Evolutionary conservation across 1,140 invertebrate genomes (phyloP).

Genomic region (Danaus melanippus): DNA sequence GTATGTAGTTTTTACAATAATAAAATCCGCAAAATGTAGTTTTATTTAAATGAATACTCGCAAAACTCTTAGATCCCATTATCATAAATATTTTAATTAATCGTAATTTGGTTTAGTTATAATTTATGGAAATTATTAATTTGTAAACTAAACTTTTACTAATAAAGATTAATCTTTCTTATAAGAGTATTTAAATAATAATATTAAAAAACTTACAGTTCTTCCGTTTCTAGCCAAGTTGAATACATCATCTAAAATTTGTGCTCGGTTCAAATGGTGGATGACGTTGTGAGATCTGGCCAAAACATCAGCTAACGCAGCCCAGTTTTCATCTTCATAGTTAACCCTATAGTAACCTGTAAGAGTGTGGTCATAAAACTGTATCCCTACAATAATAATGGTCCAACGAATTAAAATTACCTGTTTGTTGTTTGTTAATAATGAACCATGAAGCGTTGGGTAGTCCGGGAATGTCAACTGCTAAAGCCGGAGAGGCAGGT

Average conservation of each 20-base stretch:
- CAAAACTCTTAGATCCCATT: too few species aligned
- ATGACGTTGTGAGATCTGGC: slow-evolving; percentile 68
- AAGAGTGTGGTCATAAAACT: slow-evolving; percentile 6
- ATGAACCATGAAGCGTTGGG: slow-evolving; percentile 72
- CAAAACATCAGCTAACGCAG: slow-evolving; percentile 59
- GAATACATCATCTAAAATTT: slow-evolving; percentile 84
- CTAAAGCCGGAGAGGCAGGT: slow-evolving; percentile 29
- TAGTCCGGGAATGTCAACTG: slow-evolving; percentile 44
- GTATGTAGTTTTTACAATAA: too few species aligned
- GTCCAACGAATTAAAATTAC: slow-evolving; percentile 40
- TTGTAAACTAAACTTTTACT: too few species aligned
- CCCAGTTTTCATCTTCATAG: slow-evolving; percentile 73
- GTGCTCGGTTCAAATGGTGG: slow-evolving; percentile 80
- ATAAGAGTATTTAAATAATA: background rate
- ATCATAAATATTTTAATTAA: too few species aligned
- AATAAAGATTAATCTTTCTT: too few species aligned
- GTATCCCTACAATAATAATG: slow-evolving; percentile 1
- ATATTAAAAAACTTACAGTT: slow-evolving; percentile 52
- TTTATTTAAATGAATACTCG: too few species aligned
- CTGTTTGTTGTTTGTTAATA: slow-evolving; percentile 75
- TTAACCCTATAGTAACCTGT: slow-evolving; percentile 77
- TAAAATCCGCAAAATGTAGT: too few species aligned
- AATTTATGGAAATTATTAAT: too few species aligned
- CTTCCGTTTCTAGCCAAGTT: slow-evolving; percentile 75
- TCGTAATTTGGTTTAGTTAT: too few species aligned